These are phyloP conservation scores for Apogon talboti DNA, from an alignment of 2,797 vertebrate genomes.

Conservation along the genomic window DNA sequence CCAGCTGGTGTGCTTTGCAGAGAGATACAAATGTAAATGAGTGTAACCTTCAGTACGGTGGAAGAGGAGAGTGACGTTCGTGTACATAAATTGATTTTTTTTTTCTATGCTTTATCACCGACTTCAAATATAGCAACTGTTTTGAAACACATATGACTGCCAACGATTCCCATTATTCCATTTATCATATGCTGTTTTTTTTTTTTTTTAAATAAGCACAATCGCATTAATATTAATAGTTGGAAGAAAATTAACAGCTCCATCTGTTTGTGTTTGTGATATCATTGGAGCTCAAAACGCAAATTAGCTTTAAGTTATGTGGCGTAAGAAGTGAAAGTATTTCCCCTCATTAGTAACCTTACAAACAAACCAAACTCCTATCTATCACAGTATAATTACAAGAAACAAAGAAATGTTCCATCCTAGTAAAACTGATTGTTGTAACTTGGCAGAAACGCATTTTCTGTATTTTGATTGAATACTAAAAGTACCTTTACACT, in stretches of 20 bases:
- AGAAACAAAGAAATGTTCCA: slow-evolving; percentile 1
- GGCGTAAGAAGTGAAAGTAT: background rate
- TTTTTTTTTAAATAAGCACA: slow-evolving; percentile 19
- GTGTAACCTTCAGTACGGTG: slow-evolving; percentile 4
- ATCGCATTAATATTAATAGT: slow-evolving; percentile 8
- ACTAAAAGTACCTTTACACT: background rate
- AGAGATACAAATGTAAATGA: slow-evolving; percentile 36
- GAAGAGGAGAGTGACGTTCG: background rate
- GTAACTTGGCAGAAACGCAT: background rate
- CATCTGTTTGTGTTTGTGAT: slow-evolving; percentile 15
- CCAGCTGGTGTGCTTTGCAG: slow-evolving; percentile 5
- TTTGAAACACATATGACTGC: background rate
- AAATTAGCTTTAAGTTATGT: background rate
- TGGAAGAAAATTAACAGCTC: slow-evolving; percentile 14
- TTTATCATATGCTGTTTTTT: background rate
- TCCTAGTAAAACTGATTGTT: slow-evolving; percentile 1
- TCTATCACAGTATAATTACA: background rate
- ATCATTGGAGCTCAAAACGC: slow-evolving; percentile 15
- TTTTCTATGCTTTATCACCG: background rate
- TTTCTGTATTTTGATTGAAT: too few relatives aligned
- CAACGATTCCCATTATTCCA: background rate
- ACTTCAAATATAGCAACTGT: background rate
- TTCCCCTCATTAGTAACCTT: slow-evolving; percentile 1
- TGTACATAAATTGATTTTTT: slow-evolving; percentile 15
- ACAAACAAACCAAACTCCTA: background rate